Evolutionary conservation across 2,113 vertebrate genomes (phyloP).

Genomic region (Glareola pratincola): DNA sequence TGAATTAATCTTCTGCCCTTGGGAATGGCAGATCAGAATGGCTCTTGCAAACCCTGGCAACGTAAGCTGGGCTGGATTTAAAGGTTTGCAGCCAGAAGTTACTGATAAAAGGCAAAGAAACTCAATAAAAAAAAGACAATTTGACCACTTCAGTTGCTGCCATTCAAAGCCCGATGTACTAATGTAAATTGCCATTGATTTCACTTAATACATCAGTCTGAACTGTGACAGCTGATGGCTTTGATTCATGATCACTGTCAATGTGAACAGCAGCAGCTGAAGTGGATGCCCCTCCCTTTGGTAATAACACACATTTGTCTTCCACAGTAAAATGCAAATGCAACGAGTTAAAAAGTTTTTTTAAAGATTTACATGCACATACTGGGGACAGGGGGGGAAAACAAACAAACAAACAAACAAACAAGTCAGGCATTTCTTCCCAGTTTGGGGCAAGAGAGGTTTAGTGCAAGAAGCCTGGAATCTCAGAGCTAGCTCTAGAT

Average conservation of each 20-base stretch:
- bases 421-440: background rate
- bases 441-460: background rate
- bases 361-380: background rate
- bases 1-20: constrained; percentile 8
- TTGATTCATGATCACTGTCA: background rate
- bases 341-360: background rate
- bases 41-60: background rate
- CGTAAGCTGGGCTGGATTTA: background rate
- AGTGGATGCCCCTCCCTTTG: background rate
- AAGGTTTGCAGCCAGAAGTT: background rate
- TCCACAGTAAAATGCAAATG: background rate
- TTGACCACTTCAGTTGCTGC: background rate
- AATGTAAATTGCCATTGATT: background rate
- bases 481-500: background rate
- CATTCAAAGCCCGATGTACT: background rate
- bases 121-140: background rate
- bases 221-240: background rate
- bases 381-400: fast-evolving
- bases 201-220: background rate
- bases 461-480: background rate
- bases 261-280: background rate
- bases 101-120: background rate
- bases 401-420: background rate
- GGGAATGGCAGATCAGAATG: background rate
- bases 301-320: background rate